A percentile compares a stretch with the other conserved stretches of the same genome.
Evolutionary conservation across 2,797 vertebrate species (phyloP).

Genomic region (Thripadectes ignobilis): DNA sequence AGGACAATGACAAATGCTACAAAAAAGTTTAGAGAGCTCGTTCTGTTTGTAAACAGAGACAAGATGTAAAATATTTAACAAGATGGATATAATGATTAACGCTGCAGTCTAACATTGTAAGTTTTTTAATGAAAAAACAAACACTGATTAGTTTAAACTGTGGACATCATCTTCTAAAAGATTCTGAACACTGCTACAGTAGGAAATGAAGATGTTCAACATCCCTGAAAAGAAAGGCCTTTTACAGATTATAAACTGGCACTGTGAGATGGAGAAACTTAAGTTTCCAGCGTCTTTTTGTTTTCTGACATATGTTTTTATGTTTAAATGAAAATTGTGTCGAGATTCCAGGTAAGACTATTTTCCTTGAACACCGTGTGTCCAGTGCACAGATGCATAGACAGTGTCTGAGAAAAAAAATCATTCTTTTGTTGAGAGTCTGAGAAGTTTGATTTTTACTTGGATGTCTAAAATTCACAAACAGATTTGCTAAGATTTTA

Average conservation of each 20-base stretch:
- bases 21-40: slow-evolving; percentile 58
- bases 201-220: neutral
- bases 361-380: neutral
- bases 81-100: slow-evolving; percentile 56
- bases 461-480: neutral
- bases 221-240: neutral
- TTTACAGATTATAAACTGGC: neutral
- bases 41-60: slow-evolving; percentile 75
- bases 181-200: neutral
- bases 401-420: neutral
- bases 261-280: neutral
- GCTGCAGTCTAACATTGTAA: neutral
- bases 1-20: slow-evolving; percentile 20
- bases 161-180: neutral
- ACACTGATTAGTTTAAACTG: neutral
- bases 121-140: slow-evolving; percentile 2
- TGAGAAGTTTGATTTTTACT: neutral
- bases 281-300: neutral
- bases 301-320: neutral
- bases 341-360: neutral
- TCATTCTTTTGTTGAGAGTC: neutral
- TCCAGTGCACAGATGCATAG: neutral
- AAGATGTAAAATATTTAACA: slow-evolving; percentile 71
- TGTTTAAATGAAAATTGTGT: neutral
- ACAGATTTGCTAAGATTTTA: neutral